These are phyloP conservation scores for Molossus molossus DNA, from an alignment of 2,797 vertebrate genomes.

Conservation along the genomic window DNA sequence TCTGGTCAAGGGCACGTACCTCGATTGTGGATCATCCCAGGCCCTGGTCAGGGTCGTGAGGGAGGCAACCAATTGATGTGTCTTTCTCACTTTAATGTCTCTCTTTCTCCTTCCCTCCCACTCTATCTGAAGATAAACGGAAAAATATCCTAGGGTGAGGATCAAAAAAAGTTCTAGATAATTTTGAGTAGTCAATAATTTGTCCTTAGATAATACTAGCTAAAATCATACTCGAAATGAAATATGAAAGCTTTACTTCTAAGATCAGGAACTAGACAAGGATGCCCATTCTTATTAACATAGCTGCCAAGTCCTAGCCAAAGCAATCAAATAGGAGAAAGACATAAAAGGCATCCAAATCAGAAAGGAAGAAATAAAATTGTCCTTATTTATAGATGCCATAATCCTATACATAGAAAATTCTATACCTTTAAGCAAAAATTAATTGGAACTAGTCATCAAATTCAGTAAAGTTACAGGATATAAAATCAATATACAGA, in stretches of 20 bases:
- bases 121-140: too few relatives aligned
- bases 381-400: too few relatives aligned
- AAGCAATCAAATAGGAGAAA: background rate
- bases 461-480: background rate
- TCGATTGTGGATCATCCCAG: too few relatives aligned
- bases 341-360: background rate
- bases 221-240: background rate
- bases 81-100: too few relatives aligned
- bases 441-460: background rate
- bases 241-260: background rate
- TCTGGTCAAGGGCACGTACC: too few relatives aligned
- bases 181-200: background rate
- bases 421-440: background rate
- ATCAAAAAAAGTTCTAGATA: background rate
- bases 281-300: background rate
- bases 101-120: too few relatives aligned
- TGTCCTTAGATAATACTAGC: background rate
- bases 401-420: background rate
- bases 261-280: background rate
- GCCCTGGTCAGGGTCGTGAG: too few relatives aligned
- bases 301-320: background rate
- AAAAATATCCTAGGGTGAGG: too few relatives aligned
- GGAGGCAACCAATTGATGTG: too few relatives aligned
- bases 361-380: background rate
- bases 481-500: background rate